These are phyloP conservation scores for Sinosuthora webbiana DNA, from an alignment of 2,113 vertebrate species.

Conservation along the genomic window DNA sequence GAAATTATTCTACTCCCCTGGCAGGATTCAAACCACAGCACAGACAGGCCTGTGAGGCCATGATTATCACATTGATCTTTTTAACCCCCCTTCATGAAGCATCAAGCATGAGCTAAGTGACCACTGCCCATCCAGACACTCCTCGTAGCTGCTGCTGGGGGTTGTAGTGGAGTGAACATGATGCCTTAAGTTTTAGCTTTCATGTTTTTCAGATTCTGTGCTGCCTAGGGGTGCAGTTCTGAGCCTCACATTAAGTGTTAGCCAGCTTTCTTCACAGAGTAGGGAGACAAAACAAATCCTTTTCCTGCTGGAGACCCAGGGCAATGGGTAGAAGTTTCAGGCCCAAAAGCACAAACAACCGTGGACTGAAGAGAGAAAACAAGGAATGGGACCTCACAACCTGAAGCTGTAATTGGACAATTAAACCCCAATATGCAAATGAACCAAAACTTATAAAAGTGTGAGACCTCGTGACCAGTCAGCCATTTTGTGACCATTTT, in stretches of 20 bases:
- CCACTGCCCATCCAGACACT: not conserved
- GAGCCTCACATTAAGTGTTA: not conserved
- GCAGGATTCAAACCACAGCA: not conserved
- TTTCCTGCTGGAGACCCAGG: not conserved
- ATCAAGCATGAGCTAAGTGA: not conserved
- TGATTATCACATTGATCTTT: not conserved
- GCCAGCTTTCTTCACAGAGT: not conserved
- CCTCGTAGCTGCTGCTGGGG: not conserved
- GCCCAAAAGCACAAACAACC: not conserved
- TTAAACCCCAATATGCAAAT: not conserved
- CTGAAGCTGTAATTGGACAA: not conserved
- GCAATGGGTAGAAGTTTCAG: not conserved
- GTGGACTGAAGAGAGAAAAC: not conserved
- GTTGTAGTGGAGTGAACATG: not conserved
- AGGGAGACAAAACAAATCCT: not conserved
- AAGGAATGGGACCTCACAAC: not conserved
- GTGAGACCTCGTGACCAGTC: rapidly evolving
- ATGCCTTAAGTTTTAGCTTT: not conserved
- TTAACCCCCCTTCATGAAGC: not conserved
- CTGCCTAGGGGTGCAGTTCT: not conserved
- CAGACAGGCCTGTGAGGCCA: not conserved
- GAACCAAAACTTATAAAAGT: not conserved
- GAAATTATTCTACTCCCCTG: not conserved
- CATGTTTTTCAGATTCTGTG: not conserved
- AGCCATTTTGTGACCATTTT: not conserved